These are phyloP conservation scores for Phthorimaea operculella DNA, from an alignment of 1,140 invertebrate genomes.

Conservation along the genomic window DNA sequence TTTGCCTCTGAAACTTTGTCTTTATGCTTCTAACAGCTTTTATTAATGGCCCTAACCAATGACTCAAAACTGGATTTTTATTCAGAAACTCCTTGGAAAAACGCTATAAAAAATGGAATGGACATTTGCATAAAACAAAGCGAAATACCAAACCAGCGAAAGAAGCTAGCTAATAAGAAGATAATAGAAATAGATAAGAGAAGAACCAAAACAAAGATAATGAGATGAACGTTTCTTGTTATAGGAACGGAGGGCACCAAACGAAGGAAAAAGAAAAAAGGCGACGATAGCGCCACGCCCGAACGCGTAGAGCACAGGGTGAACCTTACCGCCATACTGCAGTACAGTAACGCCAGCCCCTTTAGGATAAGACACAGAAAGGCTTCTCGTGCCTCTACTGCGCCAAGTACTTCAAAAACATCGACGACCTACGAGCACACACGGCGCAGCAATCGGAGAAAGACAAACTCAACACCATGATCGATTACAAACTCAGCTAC, in stretches of 20 bases:
- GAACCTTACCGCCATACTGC: conserved; percentile 54
- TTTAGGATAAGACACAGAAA: conserved; percentile 54
- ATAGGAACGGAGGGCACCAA: conserved; percentile 55
- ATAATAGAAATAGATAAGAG: conserved; percentile 8
- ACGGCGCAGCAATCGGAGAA: conserved; percentile 46
- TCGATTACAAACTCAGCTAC: conserved; percentile 60
- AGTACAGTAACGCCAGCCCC: conserved; percentile 57
- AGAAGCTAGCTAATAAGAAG: conserved; percentile 16
- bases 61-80: no score
- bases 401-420: conserved; percentile 43
- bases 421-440: conserved; percentile 43
- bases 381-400: conserved; percentile 63
- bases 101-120: no score
- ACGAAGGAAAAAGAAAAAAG: conserved; percentile 53
- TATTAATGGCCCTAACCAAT: no score
- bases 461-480: conserved; percentile 55
- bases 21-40: no score
- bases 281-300: conserved; percentile 51
- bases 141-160: not conserved
- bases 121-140: no score
- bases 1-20: no score
- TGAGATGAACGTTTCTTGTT: conserved; percentile 61
- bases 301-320: conserved; percentile 59
- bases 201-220: conserved; percentile 50
- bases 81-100: no score